Percentiles rank a stretch among this genome's conserved stretches.
phyloP scores from a whole-genome alignment of 2,113 vertebrate genomes.

The Tragelaphus imberbis region DNA sequence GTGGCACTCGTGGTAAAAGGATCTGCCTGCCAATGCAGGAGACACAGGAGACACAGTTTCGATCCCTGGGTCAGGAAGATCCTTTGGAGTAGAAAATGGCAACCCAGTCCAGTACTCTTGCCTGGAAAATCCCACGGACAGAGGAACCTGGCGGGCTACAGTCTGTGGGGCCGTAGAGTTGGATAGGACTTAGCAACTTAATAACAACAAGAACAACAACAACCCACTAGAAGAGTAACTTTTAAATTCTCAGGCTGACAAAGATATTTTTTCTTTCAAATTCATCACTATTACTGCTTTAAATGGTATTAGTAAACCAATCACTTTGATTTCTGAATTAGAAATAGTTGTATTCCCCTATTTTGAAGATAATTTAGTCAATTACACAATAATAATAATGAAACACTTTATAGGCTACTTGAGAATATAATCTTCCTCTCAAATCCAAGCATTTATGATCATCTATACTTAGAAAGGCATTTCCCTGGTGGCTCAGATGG shows the following conservation, averaged over 20 bases:
- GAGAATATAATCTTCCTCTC: neutral
- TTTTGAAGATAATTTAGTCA: conserved; percentile 18
- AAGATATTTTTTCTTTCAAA: neutral
- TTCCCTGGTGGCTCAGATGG: neutral
- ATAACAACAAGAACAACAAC: neutral
- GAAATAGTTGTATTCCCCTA: neutral
- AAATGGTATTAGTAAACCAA: neutral
- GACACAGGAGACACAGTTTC: neutral
- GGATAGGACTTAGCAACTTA: neutral
- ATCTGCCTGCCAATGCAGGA: neutral
- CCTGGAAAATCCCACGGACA: neutral
- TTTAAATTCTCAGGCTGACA: neutral
- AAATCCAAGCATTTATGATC: neutral
- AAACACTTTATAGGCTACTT: conserved; percentile 3
- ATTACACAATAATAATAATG: neutral
- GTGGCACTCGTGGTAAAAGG: neutral
- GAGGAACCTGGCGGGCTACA: neutral
- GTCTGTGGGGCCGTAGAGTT: neutral
- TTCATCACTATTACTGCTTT: conserved; percentile 27
- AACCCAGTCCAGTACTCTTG: neutral
- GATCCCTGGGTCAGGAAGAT: neutral
- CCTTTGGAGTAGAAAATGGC: neutral
- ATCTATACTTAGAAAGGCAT: neutral
- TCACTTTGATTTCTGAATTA: conserved; percentile 9
- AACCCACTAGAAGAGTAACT: neutral